Evolutionary conservation across 2,797 vertebrate species (phyloP), one percentile per base, ranked within the genome.

Genomic region (Aselliscus stoliczkanus): DNA sequence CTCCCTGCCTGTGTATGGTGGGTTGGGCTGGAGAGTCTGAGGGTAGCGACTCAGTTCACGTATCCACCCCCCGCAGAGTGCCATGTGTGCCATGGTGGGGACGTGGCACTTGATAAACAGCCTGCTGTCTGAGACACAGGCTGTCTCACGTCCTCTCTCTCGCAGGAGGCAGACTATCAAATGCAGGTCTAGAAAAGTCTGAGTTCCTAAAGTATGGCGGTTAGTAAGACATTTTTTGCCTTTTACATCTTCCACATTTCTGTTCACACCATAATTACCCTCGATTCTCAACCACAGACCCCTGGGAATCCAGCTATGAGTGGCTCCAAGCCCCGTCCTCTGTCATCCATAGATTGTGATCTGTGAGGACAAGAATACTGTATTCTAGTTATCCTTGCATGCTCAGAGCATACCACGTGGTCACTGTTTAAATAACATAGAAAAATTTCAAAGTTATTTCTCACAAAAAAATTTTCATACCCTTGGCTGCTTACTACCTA

Each of bases 1-100:
- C 62, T 72, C 17, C 70, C n/a, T 56, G 5, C 12, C 14, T 14
- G 44, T 6, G 7, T 1, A 7, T 23, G 29, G 50, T 56, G n/a
- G n/a, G 34, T 21, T 7, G n/a, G 27, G 65, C 79, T 29, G 64
- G 29, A n/a, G n/a, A 37, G 47, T 70, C 39, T 37, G 42, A 67
- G 9, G 42, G 77, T 87, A 79, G 50, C 58, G 7, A 20, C 42
- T 20, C 8, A 34, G 14, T 10, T 42, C 29, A 65, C 11, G 50
- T 9, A 12, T 17, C 17, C 20, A 4, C 52, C 12, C 8, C 18
- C 29, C 29, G 3, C 39, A 2, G 1, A 18, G 34, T 2, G 5
- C 25, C 42, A 14, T 1, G 7, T 13, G 7, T 23, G 50, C 34
- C 1, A 1, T 17, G 23, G 13, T 47, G 50, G 50, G 85, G 8